Conservation (phyloP, 2,888 invertebrate species). For the Apodemia duryi region DNA sequence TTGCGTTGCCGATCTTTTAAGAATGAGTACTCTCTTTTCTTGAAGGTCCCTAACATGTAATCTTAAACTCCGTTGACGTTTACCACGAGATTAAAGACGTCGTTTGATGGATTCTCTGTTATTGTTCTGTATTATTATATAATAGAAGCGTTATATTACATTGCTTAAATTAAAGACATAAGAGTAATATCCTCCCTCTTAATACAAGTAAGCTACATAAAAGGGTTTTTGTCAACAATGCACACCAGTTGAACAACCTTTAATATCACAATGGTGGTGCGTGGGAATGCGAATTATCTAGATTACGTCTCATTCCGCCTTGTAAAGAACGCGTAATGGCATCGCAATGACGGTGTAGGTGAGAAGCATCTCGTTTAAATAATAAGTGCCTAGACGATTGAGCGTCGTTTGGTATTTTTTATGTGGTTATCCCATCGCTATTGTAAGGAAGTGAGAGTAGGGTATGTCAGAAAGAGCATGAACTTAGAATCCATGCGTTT, state of each 20-base stretch:
- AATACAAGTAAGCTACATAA: not conserved
- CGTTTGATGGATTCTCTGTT: too few species aligned
- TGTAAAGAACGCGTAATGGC: constrained; percentile 34
- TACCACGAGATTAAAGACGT: too few species aligned
- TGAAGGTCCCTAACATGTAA: too few species aligned
- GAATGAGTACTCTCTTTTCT: too few species aligned
- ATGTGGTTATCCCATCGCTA: too few species aligned
- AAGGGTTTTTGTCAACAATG: not conserved
- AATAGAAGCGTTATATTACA: not conserved
- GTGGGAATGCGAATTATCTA: constrained; percentile 43
- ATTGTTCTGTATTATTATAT: not conserved
- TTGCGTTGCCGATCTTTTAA: too few species aligned
- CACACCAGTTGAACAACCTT: not conserved
- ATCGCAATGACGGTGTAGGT: constrained; percentile 4
- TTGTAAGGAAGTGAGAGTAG: too few species aligned
- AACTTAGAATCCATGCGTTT: not conserved
- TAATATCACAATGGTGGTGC: constrained; percentile 24
- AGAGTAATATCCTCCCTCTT: not conserved
- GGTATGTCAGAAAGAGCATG: too few species aligned
- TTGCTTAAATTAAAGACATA: not conserved
- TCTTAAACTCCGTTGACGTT: too few species aligned
- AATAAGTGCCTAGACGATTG: not conserved
- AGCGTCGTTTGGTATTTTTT: too few species aligned
- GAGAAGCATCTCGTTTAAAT: not conserved
- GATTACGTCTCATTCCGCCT: constrained; percentile 33